These are phyloP conservation scores for Cichlasoma orientale DNA, from an alignment of 2,797 vertebrate species.

Conservation along the genomic window DNA sequence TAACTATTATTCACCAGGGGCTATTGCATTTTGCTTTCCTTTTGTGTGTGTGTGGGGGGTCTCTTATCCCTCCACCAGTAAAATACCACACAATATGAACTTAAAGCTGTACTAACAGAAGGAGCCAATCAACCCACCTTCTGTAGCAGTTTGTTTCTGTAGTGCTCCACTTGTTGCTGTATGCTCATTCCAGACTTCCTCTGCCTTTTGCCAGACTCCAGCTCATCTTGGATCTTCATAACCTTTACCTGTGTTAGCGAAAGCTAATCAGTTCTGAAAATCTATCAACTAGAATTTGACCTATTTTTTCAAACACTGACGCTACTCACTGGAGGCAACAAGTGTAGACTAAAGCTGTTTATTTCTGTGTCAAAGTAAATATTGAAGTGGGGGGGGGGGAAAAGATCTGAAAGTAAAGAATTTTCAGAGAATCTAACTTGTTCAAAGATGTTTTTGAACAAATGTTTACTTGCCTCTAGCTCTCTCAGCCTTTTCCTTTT, in stretches of 20 bases:
- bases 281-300: not conserved
- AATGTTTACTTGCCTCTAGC: constrained; percentile 74
- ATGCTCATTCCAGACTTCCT: constrained; percentile 80
- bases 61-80: not conserved
- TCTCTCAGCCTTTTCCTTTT: constrained; percentile 83
- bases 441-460: not conserved
- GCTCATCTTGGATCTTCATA: constrained; percentile 84
- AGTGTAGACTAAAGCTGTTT: not conserved
- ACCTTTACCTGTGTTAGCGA: constrained; percentile 79
- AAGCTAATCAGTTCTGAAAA: not conserved
- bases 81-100: not conserved
- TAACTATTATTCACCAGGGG: not conserved
- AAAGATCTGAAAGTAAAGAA: not conserved
- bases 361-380: not conserved
- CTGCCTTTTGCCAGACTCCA: constrained; percentile 81
- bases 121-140: constrained; percentile 69
- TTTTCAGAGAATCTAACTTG: not conserved
- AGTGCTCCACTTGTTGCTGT: constrained; percentile 82
- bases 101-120: not conserved
- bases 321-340: not conserved
- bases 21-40: not conserved
- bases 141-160: constrained; percentile 84
- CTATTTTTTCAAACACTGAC: not conserved
- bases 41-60: not conserved
- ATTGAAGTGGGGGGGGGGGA: not conserved